Base-by-base conservation (phyloP, 92 coral and sea anemone species). In the Porites rus region DNA sequence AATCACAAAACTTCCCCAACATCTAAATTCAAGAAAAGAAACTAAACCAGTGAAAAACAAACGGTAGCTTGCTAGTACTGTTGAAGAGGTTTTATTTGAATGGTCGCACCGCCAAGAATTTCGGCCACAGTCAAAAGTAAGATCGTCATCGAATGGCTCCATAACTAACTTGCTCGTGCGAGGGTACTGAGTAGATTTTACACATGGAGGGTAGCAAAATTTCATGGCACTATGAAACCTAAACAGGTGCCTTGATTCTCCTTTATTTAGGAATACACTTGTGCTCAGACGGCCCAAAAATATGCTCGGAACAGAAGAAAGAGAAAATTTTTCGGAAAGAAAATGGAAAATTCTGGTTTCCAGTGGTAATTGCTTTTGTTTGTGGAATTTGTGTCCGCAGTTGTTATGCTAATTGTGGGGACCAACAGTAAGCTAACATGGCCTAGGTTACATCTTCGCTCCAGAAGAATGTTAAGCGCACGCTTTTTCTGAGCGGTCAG, bases 401-500 rank as follows among this genome's bases (percentile, higher is more conserved):
- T 93, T 93, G 98, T 94, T 88, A 94, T 94, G 98, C 92, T 87
- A 94, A 94, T 94, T 83, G 98, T 14, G 51, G 79, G 77, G 92
- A 69, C 91, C 79, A 91, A 86, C 82, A 83, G 80, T 18, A 38
- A 65, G 74, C 71, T 93, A 94, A 79, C 96, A 90, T 87, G 88
- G 90, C 72, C 98, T 87, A 89, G 98, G 98, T 84, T 95, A 95
- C 96, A 82, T 75, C 88, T 69, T 74, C 69, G 78, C 92, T 90
- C 90, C 94, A 63, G 83, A 95, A 95, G 98, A 95, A 95, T 95
- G 98, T 92, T 78, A 78, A 95, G 92, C 89, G 92, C 84, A 88
- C 63, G 73, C 78, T 76, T 77, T 74, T 72, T 78, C 88, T 65
- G 83, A 86, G 95, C 93, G 95, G 95, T 81, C 91, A 88, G 79